These are phyloP conservation scores for Aporrectodea caliginosa DNA, from an alignment of 1,140 invertebrate species.

Conservation along the genomic window DNA sequence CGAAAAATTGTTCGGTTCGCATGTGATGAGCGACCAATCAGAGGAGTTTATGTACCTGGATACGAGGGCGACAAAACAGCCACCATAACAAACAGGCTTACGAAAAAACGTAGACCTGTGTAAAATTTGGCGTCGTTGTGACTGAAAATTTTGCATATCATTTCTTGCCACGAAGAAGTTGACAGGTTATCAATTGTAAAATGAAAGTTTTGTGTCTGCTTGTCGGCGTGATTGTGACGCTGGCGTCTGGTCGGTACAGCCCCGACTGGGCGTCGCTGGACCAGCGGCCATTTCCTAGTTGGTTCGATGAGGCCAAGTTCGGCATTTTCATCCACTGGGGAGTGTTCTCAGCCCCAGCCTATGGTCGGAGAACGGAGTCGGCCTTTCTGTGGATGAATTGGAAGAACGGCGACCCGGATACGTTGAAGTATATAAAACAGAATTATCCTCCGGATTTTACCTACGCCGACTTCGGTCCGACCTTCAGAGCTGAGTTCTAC, in stretches of 20 bases:
- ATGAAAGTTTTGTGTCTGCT: no score
- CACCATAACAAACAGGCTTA: no score
- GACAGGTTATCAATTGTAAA: no score
- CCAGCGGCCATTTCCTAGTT: slow-evolving; percentile 49
- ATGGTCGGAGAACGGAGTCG: slow-evolving; percentile 27
- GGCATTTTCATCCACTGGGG: slow-evolving; percentile 58
- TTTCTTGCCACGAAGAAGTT: no score
- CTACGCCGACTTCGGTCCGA: slow-evolving; percentile 49
- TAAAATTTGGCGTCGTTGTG: no score
- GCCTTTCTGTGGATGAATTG: slow-evolving; percentile 50
- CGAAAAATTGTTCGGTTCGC: no score
- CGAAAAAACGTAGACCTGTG: no score
- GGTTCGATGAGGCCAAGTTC: slow-evolving; percentile 56
- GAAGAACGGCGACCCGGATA: slow-evolving; percentile 33
- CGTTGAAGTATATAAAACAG: slow-evolving; percentile 42
- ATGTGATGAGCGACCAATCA: no score
- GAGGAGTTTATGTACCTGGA: no score
- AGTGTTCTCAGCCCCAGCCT: slow-evolving; percentile 53
- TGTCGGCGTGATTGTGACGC: no score
- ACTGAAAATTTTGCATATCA: no score
- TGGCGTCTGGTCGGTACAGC: slow-evolving; percentile 34
- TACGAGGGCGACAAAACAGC: no score
- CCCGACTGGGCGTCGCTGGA: slow-evolving; percentile 54
- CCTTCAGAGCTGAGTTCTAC: slow-evolving; percentile 48
- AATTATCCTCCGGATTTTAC: slow-evolving; percentile 49